Conservation (phyloP, 2,888 invertebrate species). For the Limenitis camilla region DNA sequence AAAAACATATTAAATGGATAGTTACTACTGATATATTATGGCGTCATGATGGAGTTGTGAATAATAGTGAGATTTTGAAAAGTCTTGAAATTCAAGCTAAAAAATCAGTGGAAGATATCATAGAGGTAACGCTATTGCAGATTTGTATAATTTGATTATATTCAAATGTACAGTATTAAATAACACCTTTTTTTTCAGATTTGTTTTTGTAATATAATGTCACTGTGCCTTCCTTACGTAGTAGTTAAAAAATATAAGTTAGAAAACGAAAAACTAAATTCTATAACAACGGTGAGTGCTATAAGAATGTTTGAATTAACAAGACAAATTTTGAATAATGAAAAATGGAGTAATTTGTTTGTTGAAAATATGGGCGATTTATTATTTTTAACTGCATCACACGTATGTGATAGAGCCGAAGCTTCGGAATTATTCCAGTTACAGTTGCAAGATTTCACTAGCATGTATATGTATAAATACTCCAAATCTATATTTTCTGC, state of each 20-base stretch:
- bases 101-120: conserved; percentile 32
- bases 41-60: conserved; percentile 45
- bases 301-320: conserved; percentile 46
- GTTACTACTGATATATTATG: conserved; percentile 60
- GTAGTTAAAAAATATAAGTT: conserved; percentile 50
- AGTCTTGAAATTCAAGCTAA: conserved; percentile 30
- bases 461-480: conserved; percentile 58
- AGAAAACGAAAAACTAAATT: conserved; percentile 20
- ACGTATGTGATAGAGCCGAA: conserved; percentile 50
- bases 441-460: conserved; percentile 39
- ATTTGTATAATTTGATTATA: background rate
- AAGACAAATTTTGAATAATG: conserved; percentile 45
- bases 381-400: conserved; percentile 41
- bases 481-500: conserved; percentile 46
- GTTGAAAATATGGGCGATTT: conserved; percentile 56
- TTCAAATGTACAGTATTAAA: too few relatives aligned
- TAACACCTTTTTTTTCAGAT: conserved; percentile 40
- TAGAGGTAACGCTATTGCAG: conserved; percentile 38
- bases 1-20: conserved; percentile 61
- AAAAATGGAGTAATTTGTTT: conserved; percentile 54
- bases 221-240: conserved; percentile 54
- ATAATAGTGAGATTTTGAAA: conserved; percentile 40
- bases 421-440: conserved; percentile 42
- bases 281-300: conserved; percentile 34
- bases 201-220: conserved; percentile 52